Base-by-base conservation (phyloP, 2,797 vertebrate genomes). In the Sebastes trivittatus region DNA sequence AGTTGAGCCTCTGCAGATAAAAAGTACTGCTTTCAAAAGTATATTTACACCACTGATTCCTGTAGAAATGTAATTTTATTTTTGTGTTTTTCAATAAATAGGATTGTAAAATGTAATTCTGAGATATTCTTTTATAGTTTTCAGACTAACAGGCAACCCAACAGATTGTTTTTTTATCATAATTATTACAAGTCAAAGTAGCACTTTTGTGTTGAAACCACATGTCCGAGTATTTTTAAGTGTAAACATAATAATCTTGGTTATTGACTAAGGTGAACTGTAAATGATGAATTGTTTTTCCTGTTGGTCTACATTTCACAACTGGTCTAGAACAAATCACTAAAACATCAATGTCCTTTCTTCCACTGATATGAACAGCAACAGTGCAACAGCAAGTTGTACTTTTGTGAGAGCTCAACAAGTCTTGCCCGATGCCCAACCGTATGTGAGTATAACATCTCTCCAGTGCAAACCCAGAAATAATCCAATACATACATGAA, bases 281-380 rank as follows among this genome's bases (percentile, higher is more conserved):
- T 54, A 25, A 80, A 59, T 38, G 8, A 49, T 49, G 13, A 11
- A 3, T 54, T 14, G 11, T 61, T 74, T 27, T 64, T 18, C 13
- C 7, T 60, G 20, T 55, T 58, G 36, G 3, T 75, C n/a, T 81
- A 6, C 5, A 68, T 67, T 80, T 81, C 9, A 52, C 7, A 63
- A 32, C 3, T 42, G 7, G 7, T n/a, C 7, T 11, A n/a, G 6
- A 70, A 13, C 4, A 64, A 56, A 69, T 67, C 9, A 13, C 10
- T 70, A 7, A 69, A 80, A 58, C 8, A 14, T 16, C 1, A 64
- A 13, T 67, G 5, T 0, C 5, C 63, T 67, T 65, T 78, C 13
- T 82, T 78, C 80, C 11, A 10, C 6, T 55, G 2, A 56, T 55
- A 10, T 80, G 27, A 77, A 91, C 88, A 96, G 95, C 20, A 3